Evolutionary conservation across 2,888 invertebrate species (phyloP).

Genomic region (Hirtodrosophila cameraria): DNA sequence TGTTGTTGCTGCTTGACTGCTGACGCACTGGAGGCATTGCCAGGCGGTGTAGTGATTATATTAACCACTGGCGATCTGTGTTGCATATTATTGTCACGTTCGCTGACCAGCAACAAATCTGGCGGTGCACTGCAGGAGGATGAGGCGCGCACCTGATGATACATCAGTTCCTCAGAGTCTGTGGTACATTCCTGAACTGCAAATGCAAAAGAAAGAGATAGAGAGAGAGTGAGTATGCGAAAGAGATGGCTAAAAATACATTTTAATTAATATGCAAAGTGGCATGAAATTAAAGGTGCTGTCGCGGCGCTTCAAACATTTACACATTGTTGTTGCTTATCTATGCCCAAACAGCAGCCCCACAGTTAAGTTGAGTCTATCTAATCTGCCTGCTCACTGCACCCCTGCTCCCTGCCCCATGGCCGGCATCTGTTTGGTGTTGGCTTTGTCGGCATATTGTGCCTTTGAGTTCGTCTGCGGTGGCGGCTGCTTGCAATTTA

Average conservation of each 20-base stretch:
- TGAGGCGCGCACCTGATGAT: conserved; percentile 85
- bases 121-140: conserved; percentile 88
- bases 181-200: conserved; percentile 88
- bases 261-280: conserved; percentile 79
- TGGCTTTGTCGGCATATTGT: conserved; percentile 46
- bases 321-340: conserved; percentile 22
- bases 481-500: conserved; percentile 62
- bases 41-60: conserved; percentile 80
- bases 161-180: conserved; percentile 89
- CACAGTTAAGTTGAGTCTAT: conserved; percentile 14
- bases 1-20: conserved; percentile 38
- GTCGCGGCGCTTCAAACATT: conserved; percentile 34
- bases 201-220: conserved; percentile 67
- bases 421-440: neutral
- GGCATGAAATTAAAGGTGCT: conserved; percentile 63
- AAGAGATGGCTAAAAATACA: conserved; percentile 21
- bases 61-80: conserved; percentile 81
- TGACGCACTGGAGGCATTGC: conserved; percentile 62
- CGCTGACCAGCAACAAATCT: conserved; percentile 86
- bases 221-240: conserved; percentile 4
- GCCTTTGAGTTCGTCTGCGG: conserved; percentile 51
- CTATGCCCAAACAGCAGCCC: conserved; percentile 12
- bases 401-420: neutral
- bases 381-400: conserved; percentile 29
- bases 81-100: conserved; percentile 84